Evolutionary conservation across 2,888 invertebrate species (phyloP).

Genomic region (Ormyrus rosae): DNA sequence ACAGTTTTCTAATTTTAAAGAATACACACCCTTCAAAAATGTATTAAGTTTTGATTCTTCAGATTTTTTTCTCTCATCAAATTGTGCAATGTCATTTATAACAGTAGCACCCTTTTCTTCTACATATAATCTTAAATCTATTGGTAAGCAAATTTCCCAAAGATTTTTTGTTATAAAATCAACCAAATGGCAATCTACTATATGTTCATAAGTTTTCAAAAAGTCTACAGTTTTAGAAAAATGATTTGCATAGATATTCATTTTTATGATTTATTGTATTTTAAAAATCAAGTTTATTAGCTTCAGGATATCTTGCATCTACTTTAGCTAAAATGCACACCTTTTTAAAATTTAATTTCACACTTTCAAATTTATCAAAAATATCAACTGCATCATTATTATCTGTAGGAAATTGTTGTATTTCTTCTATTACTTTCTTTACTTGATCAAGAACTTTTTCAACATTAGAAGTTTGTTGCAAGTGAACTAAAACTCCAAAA

Average conservation of each 20-base stretch:
- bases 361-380: constrained; percentile 79
- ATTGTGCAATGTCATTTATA: constrained; percentile 36
- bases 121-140: constrained; percentile 77
- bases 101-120: constrained; percentile 60
- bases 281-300: constrained; percentile 80
- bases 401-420: constrained; percentile 80
- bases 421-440: constrained; percentile 78
- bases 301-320: constrained; percentile 78
- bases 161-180: constrained; percentile 83
- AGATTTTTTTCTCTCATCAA: constrained; percentile 43
- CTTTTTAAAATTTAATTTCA: constrained; percentile 84
- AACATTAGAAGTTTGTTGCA: constrained; percentile 68
- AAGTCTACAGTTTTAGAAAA: constrained; percentile 77
- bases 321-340: constrained; percentile 83
- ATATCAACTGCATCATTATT: constrained; percentile 81
- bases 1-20: constrained; percentile 66
- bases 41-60: constrained; percentile 49
- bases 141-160: constrained; percentile 81
- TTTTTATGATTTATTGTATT: constrained; percentile 48
- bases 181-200: constrained; percentile 88
- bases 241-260: constrained; percentile 64
- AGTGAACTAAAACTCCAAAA: constrained; percentile 79
- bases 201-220: constrained; percentile 79
- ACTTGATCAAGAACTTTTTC: constrained; percentile 79
- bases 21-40: constrained; percentile 61